Conservation (phyloP, 2,888 invertebrate genomes). For the Diaperis boleti region DNA sequence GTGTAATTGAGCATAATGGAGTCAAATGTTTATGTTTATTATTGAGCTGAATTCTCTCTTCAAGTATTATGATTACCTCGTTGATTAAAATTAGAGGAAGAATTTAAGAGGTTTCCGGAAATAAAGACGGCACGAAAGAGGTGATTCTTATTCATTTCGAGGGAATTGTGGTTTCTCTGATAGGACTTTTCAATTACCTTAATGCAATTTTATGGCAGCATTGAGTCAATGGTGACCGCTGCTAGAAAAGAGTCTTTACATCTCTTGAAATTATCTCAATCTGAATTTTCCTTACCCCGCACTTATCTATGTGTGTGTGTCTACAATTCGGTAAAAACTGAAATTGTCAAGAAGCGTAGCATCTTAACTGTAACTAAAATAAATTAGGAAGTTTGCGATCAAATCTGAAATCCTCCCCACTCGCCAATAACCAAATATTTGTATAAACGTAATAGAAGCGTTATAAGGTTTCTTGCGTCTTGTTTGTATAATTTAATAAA, state of each 20-base stretch:
- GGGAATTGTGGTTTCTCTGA: slow-evolving; percentile 21
- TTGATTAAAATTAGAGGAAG: slow-evolving; percentile 4
- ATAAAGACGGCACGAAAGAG: neutral
- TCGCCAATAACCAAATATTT: slow-evolving; percentile 32
- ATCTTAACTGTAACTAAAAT: slow-evolving; percentile 14
- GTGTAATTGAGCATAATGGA: slow-evolving; percentile 1
- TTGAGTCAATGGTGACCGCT: too few species aligned
- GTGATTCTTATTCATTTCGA: slow-evolving; percentile 15
- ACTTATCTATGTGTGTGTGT: too few species aligned
- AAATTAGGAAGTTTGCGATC: slow-evolving; percentile 26
- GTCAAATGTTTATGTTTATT: slow-evolving; percentile 10
- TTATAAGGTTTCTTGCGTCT: slow-evolving; percentile 18
- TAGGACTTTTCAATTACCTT: slow-evolving; percentile 19
- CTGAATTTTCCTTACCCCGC: too few species aligned
- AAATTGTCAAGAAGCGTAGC: slow-evolving; percentile 2
- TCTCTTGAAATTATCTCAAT: too few species aligned
- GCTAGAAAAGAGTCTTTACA: too few species aligned
- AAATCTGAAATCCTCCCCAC: slow-evolving; percentile 19
- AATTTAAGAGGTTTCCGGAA: slow-evolving; percentile 7
- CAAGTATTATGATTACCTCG: slow-evolving; percentile 4
- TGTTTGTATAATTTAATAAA: slow-evolving; percentile 34
- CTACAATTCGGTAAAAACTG: too few species aligned
- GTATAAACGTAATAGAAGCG: slow-evolving; percentile 33
- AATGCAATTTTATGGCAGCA: slow-evolving; percentile 17
- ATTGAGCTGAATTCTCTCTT: slow-evolving; percentile 1